phyloP scores from a whole-genome alignment of 2,113 vertebrate species.

The Trinectes maculatus region DNA sequence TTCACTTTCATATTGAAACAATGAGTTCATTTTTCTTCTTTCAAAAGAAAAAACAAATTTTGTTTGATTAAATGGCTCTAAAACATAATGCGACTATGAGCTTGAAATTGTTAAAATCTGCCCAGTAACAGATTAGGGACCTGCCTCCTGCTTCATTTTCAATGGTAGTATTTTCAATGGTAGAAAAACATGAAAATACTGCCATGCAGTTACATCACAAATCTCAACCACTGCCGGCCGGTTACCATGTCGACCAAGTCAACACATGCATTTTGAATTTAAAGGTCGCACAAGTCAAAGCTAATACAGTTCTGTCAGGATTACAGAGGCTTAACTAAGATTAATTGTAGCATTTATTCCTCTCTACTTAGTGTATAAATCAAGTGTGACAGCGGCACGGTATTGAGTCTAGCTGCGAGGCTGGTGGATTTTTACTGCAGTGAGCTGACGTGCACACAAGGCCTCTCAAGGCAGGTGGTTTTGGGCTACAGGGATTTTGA shows the following conservation, averaged over 20 bases:
- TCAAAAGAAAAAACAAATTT: too few relatives aligned
- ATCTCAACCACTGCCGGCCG: not conserved
- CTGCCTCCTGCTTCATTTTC: too few relatives aligned
- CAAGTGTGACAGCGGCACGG: conserved; percentile 69
- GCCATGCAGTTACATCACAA: conserved; percentile 1
- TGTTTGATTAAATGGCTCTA: too few relatives aligned
- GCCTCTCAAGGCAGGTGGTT: conserved; percentile 64
- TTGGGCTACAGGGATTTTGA: conserved; percentile 68
- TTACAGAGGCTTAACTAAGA: conserved; percentile 72
- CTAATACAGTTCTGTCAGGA: conserved; percentile 63
- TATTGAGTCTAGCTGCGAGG: conserved; percentile 59
- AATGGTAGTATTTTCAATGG: too few relatives aligned
- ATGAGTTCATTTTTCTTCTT: too few relatives aligned
- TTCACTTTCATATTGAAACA: too few relatives aligned
- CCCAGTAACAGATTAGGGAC: too few relatives aligned
- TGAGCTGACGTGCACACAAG: conserved; percentile 50
- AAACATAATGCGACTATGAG: too few relatives aligned
- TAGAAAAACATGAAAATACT: not conserved
- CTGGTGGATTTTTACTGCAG: conserved; percentile 39
- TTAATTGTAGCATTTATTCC: conserved; percentile 72
- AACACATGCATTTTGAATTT: conserved; percentile 45
- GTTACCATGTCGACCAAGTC: conserved; percentile 25
- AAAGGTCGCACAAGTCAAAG: conserved; percentile 53
- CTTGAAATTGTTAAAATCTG: too few relatives aligned
- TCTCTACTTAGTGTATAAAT: conserved; percentile 68